Evolutionary conservation across 1,140 invertebrate species (phyloP), one percentile per base, ranked within the genome.

Genomic region (Drosophila rufa): DNA sequence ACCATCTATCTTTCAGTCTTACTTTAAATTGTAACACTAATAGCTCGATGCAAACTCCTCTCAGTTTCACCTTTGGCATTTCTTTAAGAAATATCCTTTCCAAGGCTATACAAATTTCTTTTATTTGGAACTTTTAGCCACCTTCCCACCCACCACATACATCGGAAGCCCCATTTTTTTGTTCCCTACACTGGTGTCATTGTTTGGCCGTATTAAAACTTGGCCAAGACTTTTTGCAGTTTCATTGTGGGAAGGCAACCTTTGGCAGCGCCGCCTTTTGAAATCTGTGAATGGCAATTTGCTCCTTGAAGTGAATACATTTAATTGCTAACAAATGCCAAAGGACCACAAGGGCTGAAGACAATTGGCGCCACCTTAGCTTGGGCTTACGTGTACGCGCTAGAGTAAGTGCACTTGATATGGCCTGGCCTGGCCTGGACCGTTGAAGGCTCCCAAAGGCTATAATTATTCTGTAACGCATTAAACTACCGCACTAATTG

Each of bases 301-400:
- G 76, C 67, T 67, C 59, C 66, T 51, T 90, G 61, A 90, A 84
- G 85, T 89, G 85, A 89, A 84, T 75, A 84, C 66, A 90, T 89
- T 89, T 89, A 89, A 89, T 89, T 89, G 85, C 84, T 89, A 84
- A 80, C 66, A 81, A 87, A 85, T 58, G 79, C 57, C 64, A 79
- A 77, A 60, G 53, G 57, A 47, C 76, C 22, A 43, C 51, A 46
- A 60, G 55, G 55, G 60, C 74, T 12, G 25, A 9, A 46, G 42
- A 46, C 82, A 80, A 71, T 71, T 67, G 84, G 77, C 80, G 80
- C 84, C 85, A 68, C 50, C 70, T 42, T 45, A 42, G 46, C 51
- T 58, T 53, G 57, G 60, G 64, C 15, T 74, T 51, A 43, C 70
- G 68, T 61, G 48, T 47, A 45, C n/a, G 19, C 42, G 36, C 40